phyloP scores from a whole-genome alignment of 2,797 vertebrate genomes.

The Chrosomus eos region DNA sequence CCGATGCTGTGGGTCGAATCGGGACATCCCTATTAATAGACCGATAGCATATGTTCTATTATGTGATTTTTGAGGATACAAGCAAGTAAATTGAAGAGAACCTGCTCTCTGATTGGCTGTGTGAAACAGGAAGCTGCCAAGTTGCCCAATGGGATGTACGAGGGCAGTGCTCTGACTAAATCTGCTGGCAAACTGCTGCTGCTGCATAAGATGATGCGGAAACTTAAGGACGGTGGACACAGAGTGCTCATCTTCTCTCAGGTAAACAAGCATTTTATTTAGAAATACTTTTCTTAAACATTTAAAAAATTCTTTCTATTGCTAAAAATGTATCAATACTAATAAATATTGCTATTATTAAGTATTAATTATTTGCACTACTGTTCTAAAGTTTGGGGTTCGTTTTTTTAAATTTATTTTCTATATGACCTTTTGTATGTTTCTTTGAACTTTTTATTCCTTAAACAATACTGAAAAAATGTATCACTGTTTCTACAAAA shows the following conservation, averaged over 20 bases:
- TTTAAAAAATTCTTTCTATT: no score
- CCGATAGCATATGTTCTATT: not conserved
- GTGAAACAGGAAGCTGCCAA: conserved; percentile 91
- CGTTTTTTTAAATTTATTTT: no score
- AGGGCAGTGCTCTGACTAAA: conserved; percentile 90
- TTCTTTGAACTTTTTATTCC: not conserved
- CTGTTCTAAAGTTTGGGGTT: not conserved
- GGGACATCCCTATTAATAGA: no score
- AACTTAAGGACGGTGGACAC: conserved; percentile 94
- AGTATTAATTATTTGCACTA: not conserved
- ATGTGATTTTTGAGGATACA: not conserved
- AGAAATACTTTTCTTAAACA: not conserved
- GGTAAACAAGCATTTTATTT: conserved; percentile 69
- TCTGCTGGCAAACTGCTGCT: conserved; percentile 92
- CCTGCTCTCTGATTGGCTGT: conserved; percentile 20
- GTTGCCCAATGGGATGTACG: conserved; percentile 98
- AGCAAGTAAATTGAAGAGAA: not conserved
- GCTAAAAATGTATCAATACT: no score
- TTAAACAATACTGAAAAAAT: not conserved
- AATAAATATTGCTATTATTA: not conserved
- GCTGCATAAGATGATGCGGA: conserved; percentile 96
- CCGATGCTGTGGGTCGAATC: no score
- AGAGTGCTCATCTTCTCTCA: conserved; percentile 97
- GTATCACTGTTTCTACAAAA: not conserved
- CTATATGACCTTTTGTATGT: no score